Base-by-base conservation (phyloP, 2,113 vertebrate genomes). In the Chamaea fasciata region DNA sequence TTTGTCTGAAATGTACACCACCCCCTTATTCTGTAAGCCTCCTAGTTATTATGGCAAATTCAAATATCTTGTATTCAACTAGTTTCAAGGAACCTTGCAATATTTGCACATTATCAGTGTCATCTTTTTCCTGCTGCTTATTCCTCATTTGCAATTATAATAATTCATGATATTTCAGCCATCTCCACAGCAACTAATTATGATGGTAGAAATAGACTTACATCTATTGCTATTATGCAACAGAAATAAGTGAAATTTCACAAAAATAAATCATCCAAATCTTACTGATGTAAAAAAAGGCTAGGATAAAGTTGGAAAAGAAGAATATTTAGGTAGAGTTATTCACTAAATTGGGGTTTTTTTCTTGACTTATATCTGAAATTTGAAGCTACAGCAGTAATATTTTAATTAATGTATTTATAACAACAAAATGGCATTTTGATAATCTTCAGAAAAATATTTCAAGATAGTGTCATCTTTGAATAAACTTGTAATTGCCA, bases 151-250 rank as follows among this genome's bases (percentile, higher is more conserved):
- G 95, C 91, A 96, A 95, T 94, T 96, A 91, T 79, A 96, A 95
- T 95, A 86, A 89, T 91, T 69, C 78, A n/a, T 87, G 83, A 75
- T 95, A 94, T 94, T 94, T 94, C 89, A 96, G 22, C 93, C 65
- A 87, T 97, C 91, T 92, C 91, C 84, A 95, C 89, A 94, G 92
- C 74, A 96, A 94, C 89, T 96, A 96, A 95, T 96, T 97, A 91
- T 53, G 78, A 46, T 79, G 62, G 87, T 92, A 95, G 89, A 95
- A 96, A 96, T 97, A 96, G 81, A 79, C 74, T 92, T 89, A 60
- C 81, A 85, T 82, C 77, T 87, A 76, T 91, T 89, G 78, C 87
- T 87, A 46, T 94, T 94, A 95, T 91, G 65, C 77, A 87, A 91
- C 81, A 94, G 83, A 89, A 91, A 73, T 75, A 89, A 92, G 35